Evolutionary conservation across 2,113 vertebrate species (phyloP), one percentile per base, ranked within the genome.

Genomic region (Sceloporus tristichus): DNA sequence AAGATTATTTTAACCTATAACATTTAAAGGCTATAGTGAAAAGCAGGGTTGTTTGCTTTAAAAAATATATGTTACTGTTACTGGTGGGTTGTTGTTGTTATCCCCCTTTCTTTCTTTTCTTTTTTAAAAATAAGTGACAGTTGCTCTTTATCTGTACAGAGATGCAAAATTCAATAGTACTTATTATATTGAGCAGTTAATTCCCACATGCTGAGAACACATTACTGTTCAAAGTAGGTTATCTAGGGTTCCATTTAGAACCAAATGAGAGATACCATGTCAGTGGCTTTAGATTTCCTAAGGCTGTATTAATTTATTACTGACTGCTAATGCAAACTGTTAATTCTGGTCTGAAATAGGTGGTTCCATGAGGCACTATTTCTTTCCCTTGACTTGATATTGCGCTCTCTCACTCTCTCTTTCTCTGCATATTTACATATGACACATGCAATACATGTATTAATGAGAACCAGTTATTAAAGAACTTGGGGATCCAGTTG

Each of bases 141-240:
- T 94, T 94, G 91, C 92, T 95, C 93, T 96, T 95, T 95, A 94
- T 96, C 94, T 94, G 86, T 82, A 88, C 92, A 88, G 91, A 95
- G 94, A 96, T 94, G 92, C 86, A 92, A 94, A 96, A 95, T 96
- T 96, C 95, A 95, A 95, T 96, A 95, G 95, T 94, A 96, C 95
- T 97, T 97, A 96, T 95, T 97, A 96, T 95, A 96, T 53, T 91
- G 95, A 96, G 91, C 94, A 94, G 96, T 96, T 97, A 97, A 97
- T 97, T 96, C 96, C 96, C 96, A 96, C 97, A 97, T 96, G 97
- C 96, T 96, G 96, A 96, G 96, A 97, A 95, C 96, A 94, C 95
- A 96, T 96, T 97, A 94, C 94, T 93, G 94, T 95, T 96, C 95
- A 95, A 97, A 96, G 95, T 95, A 96, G 93, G 96, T 97, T 97